Conservation (phyloP, 2,888 invertebrate species). For the Sesia bembeciformis region DNA sequence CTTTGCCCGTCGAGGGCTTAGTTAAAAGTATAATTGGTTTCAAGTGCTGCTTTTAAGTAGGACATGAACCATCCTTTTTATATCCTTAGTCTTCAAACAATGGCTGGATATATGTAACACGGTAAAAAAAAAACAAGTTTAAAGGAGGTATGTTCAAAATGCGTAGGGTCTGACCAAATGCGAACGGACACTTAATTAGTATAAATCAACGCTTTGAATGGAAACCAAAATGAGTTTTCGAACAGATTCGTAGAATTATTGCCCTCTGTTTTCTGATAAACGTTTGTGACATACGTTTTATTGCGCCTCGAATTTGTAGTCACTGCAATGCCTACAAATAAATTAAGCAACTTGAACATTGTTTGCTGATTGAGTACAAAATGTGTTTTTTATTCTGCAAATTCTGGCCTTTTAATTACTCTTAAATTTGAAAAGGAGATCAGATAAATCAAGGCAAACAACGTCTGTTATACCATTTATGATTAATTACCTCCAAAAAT, state of each 20-base stretch:
- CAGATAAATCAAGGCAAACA: too few species aligned
- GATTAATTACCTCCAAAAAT: too few species aligned
- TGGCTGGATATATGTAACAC: slow-evolving; percentile 18
- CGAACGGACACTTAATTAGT: slow-evolving; percentile 29
- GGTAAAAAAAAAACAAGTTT: slow-evolving; percentile 17
- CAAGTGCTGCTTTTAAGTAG: slow-evolving; percentile 46
- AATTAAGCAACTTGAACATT: not conserved
- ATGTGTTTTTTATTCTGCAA: too few species aligned
- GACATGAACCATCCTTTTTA: slow-evolving; percentile 37
- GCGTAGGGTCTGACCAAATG: slow-evolving; percentile 5
- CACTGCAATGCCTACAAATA: not conserved
- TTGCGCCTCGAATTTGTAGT: not conserved
- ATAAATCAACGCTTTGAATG: slow-evolving; percentile 21
- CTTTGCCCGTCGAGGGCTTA: slow-evolving; percentile 20
- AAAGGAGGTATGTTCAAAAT: slow-evolving; percentile 4
- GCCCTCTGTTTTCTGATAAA: not conserved
- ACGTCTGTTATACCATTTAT: too few species aligned
- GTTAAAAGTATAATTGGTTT: slow-evolving; percentile 58
- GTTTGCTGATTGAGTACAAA: too few species aligned
- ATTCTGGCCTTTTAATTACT: too few species aligned
- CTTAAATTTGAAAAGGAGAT: too few species aligned
- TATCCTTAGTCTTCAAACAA: slow-evolving; percentile 28
- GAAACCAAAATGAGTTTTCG: slow-evolving; percentile 9
- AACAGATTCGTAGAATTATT: slow-evolving; percentile 1
- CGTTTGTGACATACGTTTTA: not conserved